Base-by-base conservation (phyloP, 1,140 invertebrate species). In the Meloidogyne hapla region DNA sequence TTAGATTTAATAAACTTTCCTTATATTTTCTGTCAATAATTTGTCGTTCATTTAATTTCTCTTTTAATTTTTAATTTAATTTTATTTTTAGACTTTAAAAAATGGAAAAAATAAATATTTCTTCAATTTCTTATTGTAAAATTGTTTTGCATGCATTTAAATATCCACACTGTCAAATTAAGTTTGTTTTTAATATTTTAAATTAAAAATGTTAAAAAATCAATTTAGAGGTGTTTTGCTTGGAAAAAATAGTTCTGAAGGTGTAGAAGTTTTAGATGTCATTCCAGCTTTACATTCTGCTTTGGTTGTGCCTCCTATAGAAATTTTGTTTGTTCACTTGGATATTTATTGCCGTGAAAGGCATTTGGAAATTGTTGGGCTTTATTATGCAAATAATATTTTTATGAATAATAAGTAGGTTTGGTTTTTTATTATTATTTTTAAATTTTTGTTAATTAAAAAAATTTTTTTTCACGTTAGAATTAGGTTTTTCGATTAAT, bases 61-160 rank as follows among this genome's bases (percentile, higher is more conserved):
- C 8, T 66, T 21, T 18, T 66, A 4, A 13, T 66, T 66, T 13
- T 21, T 21, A 66, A 66, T n/a, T 66, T 26, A 68, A 68, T 21
- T 8, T 25, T 28, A 25, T 28, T 68, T 10, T 25, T 69, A 13
- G 5, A 69, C 18, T 15, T 33, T 28, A 4, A 40, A 38, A 15
- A 33, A 56, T 61, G 25, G 68, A 25, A 45, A n/a, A 26, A 26
- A 42, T n/a, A 28, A 42, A 56, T n/a, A 69, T 69, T 45, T 42
- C 68, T 40, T 45, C 68, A 61, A 73, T 33, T 15, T 61, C 80
- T 10, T 81, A 81, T 62, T 66, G 76, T 33, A 81, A 81, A 71
- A 76, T 82, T 28, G 62, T 81, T 42, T 68, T 81, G 21, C 80
- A 81, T 56, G 69, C 80, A 38, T 61, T 81, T 26, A 81, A 81